phyloP scores from a whole-genome alignment of 1,140 invertebrate genomes.

The Chrysoperla carnea region DNA sequence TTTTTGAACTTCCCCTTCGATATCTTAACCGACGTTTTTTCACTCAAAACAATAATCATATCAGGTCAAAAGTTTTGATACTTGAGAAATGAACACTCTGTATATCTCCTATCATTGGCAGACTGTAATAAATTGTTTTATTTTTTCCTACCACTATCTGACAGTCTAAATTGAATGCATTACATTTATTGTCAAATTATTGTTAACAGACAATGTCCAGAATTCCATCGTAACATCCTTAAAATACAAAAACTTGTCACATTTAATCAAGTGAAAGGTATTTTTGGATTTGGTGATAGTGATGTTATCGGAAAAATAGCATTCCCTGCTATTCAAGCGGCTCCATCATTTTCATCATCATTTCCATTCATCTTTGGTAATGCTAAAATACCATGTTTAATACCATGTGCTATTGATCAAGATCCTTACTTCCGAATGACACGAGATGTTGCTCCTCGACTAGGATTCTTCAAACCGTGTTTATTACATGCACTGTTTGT shows the following conservation, averaged over 20 bases:
- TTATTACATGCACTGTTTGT: conserved; percentile 89
- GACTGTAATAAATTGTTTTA: too few species aligned
- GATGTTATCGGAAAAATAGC: conserved; percentile 93
- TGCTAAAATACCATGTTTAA: conserved; percentile 76
- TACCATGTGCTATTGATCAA: conserved; percentile 99
- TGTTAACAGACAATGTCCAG: conserved; percentile 51
- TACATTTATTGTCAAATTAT: neutral
- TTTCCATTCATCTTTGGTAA: conserved; percentile 90
- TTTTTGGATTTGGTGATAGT: conserved; percentile 95
- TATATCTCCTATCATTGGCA: too few species aligned
- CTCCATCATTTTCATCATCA: conserved; percentile 83
- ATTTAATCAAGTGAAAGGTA: conserved; percentile 89
- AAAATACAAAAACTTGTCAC: conserved; percentile 86
- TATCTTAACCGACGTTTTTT: too few species aligned
- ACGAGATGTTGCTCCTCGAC: conserved; percentile 81
- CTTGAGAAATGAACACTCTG: too few species aligned
- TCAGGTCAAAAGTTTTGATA: too few species aligned
- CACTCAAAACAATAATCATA: too few species aligned
- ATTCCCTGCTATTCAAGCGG: conserved; percentile 93
- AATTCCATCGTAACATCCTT: conserved; percentile 86
- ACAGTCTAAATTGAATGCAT: too few species aligned
- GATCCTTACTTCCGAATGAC: conserved; percentile 99
- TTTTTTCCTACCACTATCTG: too few species aligned
- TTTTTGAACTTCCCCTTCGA: too few species aligned
- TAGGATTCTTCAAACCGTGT: conserved; percentile 83